Evolutionary conservation across 2,888 invertebrate genomes (phyloP).

Genomic region (Microplitis deprimator): DNA sequence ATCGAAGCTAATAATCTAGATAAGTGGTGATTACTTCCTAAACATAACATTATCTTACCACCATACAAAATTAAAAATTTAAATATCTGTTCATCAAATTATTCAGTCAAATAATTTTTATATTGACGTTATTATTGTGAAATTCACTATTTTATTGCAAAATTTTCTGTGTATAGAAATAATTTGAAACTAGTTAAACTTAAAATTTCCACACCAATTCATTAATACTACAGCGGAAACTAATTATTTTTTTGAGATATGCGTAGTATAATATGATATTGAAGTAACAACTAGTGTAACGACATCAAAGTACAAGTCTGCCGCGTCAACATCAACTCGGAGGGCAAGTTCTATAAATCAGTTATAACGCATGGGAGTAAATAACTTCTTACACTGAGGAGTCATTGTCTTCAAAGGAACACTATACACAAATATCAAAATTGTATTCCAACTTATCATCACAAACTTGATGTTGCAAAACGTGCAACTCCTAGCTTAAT

Average conservation of each 20-base stretch:
- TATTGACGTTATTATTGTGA: no score
- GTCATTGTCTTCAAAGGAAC: neutral
- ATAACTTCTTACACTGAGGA: neutral
- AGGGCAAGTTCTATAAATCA: neutral
- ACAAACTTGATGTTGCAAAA: neutral
- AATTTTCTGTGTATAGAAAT: no score
- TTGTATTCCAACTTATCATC: neutral
- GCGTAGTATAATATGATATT: neutral
- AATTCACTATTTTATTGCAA: no score
- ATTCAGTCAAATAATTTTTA: no score
- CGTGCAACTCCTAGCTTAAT: neutral
- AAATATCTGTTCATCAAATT: no score
- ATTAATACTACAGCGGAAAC: neutral
- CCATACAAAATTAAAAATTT: no score
- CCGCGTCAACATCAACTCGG: neutral
- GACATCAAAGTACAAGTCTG: neutral
- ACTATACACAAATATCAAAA: neutral
- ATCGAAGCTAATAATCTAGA: no score
- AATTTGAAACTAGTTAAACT: no score
- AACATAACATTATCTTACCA: no score
- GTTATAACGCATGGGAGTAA: neutral
- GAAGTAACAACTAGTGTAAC: neutral
- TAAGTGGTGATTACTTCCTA: no score
- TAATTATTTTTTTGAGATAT: neutral
- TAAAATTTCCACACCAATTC: neutral